Evolutionary conservation across 2,113 vertebrate species (phyloP).

Genomic region (Piprites chloris): DNA sequence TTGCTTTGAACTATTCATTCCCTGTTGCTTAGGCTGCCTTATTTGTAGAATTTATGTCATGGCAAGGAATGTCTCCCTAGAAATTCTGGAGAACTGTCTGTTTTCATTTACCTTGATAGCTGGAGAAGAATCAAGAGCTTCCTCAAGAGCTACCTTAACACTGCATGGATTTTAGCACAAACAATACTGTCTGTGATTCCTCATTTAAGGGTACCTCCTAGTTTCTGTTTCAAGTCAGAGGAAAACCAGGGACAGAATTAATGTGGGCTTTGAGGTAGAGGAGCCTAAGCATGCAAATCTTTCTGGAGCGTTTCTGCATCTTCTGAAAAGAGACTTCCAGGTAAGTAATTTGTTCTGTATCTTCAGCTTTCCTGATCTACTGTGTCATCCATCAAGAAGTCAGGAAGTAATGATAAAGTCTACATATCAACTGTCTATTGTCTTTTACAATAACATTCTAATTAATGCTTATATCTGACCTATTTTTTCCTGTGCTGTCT

Average conservation of each 20-base stretch:
- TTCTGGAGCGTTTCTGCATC: neutral
- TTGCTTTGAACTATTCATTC: neutral
- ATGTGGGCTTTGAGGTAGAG: neutral
- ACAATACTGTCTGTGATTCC: neutral
- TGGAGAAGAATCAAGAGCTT: neutral
- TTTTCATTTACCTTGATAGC: neutral
- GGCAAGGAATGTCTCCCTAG: neutral
- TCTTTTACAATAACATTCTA: neutral
- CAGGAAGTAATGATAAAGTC: neutral
- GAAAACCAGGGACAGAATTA: neutral
- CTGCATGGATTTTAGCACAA: neutral
- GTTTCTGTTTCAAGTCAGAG: neutral
- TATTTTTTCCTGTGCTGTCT: slow-evolving; percentile 15
- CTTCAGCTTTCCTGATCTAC: neutral
- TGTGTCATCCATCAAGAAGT: neutral
- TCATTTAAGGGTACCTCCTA: neutral
- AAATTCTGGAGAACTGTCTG: neutral
- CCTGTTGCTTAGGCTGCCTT: neutral
- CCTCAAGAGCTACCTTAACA: neutral
- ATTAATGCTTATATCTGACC: neutral
- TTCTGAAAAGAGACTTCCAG: neutral
- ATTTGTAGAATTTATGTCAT: neutral
- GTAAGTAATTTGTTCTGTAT: neutral
- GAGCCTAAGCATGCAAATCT: neutral
- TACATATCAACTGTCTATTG: neutral